Evolutionary conservation across 2,888 invertebrate genomes (phyloP).

Genomic region (Rhamnusium bicolor): DNA sequence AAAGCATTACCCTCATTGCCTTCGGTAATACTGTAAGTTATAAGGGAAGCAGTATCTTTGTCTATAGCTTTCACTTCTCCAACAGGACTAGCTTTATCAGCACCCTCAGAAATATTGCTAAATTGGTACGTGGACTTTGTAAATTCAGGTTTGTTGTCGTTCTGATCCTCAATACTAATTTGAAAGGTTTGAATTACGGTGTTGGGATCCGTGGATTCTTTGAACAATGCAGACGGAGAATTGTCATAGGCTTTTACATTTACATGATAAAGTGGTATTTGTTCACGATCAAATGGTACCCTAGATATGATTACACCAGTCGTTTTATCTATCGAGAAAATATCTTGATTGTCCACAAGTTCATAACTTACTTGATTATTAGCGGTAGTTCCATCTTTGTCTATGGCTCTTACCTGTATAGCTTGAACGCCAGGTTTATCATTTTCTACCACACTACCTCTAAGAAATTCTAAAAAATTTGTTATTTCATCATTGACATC

Average conservation of each 20-base stretch:
- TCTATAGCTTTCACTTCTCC: constrained; percentile 92
- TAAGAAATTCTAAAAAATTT: constrained; percentile 85
- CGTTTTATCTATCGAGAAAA: constrained; percentile 87
- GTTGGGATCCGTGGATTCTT: constrained; percentile 80
- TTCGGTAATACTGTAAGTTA: constrained; percentile 88
- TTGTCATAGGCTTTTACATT: constrained; percentile 90
- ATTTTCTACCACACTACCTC: constrained; percentile 89
- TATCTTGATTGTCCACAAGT: constrained; percentile 78
- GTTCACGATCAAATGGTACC: constrained; percentile 89
- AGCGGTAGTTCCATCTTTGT: constrained; percentile 87
- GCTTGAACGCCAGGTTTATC: constrained; percentile 87
- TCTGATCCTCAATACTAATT: constrained; percentile 95
- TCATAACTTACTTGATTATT: constrained; percentile 89
- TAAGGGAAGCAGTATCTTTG: constrained; percentile 89
- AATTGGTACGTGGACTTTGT: constrained; percentile 83
- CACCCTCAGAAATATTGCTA: constrained; percentile 85
- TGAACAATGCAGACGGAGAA: constrained; percentile 83
- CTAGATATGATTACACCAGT: constrained; percentile 92
- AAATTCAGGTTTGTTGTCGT: constrained; percentile 95
- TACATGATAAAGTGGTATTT: constrained; percentile 87
- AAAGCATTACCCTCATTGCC: constrained; percentile 93
- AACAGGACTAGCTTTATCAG: constrained; percentile 86
- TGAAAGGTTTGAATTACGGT: constrained; percentile 86
- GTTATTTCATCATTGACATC: constrained; percentile 95
- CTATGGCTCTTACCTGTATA: constrained; percentile 89